A percentile compares a stretch with the other conserved stretches of the same genome.
Evolutionary conservation across 1,140 invertebrate genomes (phyloP).

Genomic region (Drosophila kohkoa): DNA sequence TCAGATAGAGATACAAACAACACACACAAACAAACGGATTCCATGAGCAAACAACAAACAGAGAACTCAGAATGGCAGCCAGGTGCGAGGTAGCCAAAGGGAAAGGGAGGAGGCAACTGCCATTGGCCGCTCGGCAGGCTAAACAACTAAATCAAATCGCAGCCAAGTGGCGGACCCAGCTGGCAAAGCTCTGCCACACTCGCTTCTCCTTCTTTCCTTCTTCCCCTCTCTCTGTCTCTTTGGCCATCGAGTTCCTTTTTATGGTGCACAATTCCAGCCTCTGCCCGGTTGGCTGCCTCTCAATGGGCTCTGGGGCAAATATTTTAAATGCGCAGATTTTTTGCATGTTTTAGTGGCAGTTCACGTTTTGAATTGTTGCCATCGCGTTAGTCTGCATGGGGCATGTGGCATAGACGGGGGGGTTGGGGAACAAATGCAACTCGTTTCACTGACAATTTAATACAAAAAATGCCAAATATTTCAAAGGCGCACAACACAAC

Average conservation of each 20-base stretch:
- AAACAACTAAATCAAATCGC: slow-evolving; percentile 83
- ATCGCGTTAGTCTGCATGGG: slow-evolving; percentile 17
- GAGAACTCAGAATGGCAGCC: slow-evolving; percentile 41
- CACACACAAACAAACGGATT: slow-evolving; percentile 31
- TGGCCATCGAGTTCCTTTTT: not conserved
- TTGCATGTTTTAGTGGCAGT: slow-evolving; percentile 82
- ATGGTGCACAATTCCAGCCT: slow-evolving; percentile 38
- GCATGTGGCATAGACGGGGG: not conserved
- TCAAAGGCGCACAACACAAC: slow-evolving; percentile 53
- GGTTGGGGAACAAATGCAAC: slow-evolving; percentile 12
- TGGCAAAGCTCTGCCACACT: slow-evolving; percentile 16
- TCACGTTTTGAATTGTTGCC: slow-evolving; percentile 81
- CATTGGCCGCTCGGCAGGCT: slow-evolving; percentile 31
- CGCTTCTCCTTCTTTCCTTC: not conserved
- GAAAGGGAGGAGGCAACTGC: not conserved
- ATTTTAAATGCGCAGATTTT: slow-evolving; percentile 82
- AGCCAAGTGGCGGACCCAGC: slow-evolving; percentile 64
- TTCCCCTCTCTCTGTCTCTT: not conserved
- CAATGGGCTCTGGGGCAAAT: slow-evolving; percentile 82
- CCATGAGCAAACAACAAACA: slow-evolving; percentile 55
- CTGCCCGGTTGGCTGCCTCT: slow-evolving; percentile 67
- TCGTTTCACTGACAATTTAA: slow-evolving; percentile 82
- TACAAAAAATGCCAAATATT: slow-evolving; percentile 80
- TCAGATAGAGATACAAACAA: slow-evolving; percentile 17
- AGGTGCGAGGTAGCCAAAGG: slow-evolving; percentile 40